phyloP scores from a whole-genome alignment of 2,888 invertebrate genomes.

The Bimastos eiseni region DNA sequence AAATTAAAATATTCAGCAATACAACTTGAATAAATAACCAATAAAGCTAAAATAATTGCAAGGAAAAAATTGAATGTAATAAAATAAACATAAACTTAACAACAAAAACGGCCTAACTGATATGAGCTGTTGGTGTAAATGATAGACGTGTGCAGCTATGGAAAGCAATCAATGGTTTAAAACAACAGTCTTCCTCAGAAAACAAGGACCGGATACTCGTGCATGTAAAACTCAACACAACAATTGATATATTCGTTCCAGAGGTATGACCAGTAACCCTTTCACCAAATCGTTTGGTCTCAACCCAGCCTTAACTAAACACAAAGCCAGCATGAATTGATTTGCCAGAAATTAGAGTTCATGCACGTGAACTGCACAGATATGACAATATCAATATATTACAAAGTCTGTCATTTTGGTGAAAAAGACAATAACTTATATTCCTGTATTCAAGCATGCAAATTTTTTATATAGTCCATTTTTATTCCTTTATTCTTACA shows the following conservation, averaged over 20 bases:
- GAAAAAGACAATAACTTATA: neutral
- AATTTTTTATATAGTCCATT: slow-evolving; percentile 17
- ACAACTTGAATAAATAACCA: neutral
- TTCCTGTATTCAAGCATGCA: slow-evolving; percentile 7
- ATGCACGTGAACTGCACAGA: neutral
- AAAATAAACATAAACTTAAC: neutral
- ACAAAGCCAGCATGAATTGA: neutral
- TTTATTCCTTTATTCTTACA: neutral
- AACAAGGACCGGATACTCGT: neutral
- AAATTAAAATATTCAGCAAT: neutral
- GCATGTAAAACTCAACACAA: neutral
- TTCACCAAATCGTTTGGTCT: neutral
- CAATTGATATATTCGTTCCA: neutral
- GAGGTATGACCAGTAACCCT: neutral
- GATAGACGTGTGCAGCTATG: neutral
- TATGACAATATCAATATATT: neutral
- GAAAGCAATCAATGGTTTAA: neutral
- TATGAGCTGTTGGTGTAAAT: neutral
- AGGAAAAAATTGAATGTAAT: neutral
- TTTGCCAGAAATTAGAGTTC: neutral
- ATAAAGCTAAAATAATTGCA: neutral
- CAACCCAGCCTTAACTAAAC: neutral
- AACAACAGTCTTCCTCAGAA: neutral
- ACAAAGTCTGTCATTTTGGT: neutral
- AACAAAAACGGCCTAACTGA: slow-evolving; percentile 1